phyloP scores from a whole-genome alignment of 1,140 invertebrate species.

The Aporrectodea caliginosa region DNA sequence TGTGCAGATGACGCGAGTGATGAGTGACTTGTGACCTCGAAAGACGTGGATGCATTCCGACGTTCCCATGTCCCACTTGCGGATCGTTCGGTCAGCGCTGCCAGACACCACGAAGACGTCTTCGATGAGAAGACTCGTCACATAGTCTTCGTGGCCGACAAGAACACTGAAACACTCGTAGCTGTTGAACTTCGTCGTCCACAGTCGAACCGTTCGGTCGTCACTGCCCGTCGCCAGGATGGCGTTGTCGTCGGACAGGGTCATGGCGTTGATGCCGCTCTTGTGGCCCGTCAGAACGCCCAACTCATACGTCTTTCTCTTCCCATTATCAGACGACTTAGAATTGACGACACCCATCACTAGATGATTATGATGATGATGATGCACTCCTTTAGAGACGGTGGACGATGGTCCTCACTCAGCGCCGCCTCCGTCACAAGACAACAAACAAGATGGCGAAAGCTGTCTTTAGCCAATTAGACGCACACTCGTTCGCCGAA shows the following conservation, averaged over 20 bases:
- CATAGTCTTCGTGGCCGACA: slow-evolving; percentile 14
- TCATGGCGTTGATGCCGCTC: slow-evolving; percentile 3
- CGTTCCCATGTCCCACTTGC: slow-evolving; percentile 61
- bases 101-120: slow-evolving; percentile 39
- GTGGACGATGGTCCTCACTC: too few species aligned
- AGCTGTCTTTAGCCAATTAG: too few species aligned
- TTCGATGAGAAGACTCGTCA: slow-evolving; percentile 4
- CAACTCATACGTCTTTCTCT: slow-evolving; percentile 3
- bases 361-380: too few species aligned
- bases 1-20: slow-evolving; percentile 59
- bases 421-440: too few species aligned
- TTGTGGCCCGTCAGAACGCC: slow-evolving; percentile 10
- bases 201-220: slow-evolving; percentile 12
- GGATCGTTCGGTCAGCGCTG: slow-evolving; percentile 59
- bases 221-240: slow-evolving; percentile 17
- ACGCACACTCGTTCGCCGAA: too few species aligned
- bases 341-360: neutral
- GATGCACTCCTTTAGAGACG: too few species aligned
- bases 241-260: slow-evolving; percentile 3
- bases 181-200: neutral
- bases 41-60: slow-evolving; percentile 58
- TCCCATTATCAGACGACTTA: neutral
- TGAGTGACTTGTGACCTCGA: slow-evolving; percentile 57
- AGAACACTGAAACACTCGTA: slow-evolving; percentile 8
- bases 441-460: too few species aligned